These are phyloP conservation scores for Okapia johnstoni DNA, from an alignment of 2,113 vertebrate species.

Conservation along the genomic window DNA sequence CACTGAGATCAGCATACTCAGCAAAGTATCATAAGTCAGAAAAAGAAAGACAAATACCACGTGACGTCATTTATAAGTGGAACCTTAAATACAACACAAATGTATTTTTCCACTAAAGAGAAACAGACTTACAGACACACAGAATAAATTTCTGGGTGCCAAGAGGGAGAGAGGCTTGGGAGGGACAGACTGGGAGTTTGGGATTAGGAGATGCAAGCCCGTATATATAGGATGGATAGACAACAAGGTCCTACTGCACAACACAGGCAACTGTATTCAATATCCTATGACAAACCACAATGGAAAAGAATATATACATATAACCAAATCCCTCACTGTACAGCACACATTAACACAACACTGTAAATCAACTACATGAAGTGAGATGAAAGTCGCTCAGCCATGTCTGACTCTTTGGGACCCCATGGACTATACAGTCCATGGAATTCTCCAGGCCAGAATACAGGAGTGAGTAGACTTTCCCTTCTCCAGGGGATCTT, in stretches of 20 bases:
- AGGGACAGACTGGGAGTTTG: neutral
- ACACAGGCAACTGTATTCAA: neutral
- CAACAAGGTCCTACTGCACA: neutral
- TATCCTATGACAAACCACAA: neutral
- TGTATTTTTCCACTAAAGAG: neutral
- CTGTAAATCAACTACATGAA: neutral
- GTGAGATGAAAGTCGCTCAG: neutral
- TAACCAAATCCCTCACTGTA: fast-evolving
- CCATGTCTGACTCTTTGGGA: neutral
- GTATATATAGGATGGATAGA: fast-evolving
- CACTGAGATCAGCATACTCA: neutral
- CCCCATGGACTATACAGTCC: neutral
- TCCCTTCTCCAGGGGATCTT: neutral
- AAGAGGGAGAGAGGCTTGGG: neutral
- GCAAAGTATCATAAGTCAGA: neutral
- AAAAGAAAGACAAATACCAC: neutral
- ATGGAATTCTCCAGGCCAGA: neutral
- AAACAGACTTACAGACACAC: neutral
- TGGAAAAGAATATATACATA: neutral
- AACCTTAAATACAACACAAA: neutral
- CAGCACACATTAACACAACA: neutral
- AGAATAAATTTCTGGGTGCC: neutral
- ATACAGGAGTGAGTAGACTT: neutral
- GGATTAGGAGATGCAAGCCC: neutral
- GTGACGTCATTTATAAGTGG: neutral